These are phyloP conservation scores for Aphidius gifuensis DNA, from an alignment of 1,140 invertebrate species.

Conservation along the genomic window DNA sequence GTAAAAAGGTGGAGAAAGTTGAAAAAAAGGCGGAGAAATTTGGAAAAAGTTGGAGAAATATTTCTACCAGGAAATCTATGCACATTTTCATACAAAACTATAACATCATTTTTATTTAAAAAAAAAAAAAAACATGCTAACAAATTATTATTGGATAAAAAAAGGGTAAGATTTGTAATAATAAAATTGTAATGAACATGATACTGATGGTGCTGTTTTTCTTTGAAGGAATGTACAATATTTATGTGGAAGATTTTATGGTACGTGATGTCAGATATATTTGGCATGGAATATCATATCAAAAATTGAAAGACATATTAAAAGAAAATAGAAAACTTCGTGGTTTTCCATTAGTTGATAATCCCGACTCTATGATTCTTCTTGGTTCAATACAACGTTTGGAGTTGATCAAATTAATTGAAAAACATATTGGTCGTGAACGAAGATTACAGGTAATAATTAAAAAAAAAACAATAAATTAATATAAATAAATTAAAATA, in stretches of 20 bases:
- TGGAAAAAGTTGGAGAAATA: no score
- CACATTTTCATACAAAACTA: no score
- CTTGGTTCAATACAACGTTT: constrained; percentile 88
- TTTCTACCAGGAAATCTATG: no score
- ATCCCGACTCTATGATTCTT: constrained; percentile 86
- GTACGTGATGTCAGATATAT: constrained; percentile 86
- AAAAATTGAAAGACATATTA: constrained; percentile 76
- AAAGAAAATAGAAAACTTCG: constrained; percentile 70
- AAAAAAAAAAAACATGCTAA: no score
- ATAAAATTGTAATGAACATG: no score
- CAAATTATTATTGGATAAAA: no score
- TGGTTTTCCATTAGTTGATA: constrained; percentile 88
- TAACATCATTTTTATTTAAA: no score
- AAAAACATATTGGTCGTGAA: constrained; percentile 83
- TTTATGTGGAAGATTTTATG: constrained; percentile 97
- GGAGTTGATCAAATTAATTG: constrained; percentile 84
- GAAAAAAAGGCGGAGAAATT: no score
- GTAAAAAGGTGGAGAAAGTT: no score
- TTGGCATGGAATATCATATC: constrained; percentile 87
- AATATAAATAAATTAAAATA: neutral
- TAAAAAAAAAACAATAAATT: no score
- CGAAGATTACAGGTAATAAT: constrained; percentile 68
- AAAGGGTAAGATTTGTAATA: no score
- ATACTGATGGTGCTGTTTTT: neutral
- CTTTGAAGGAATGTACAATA: constrained; percentile 79